phyloP scores from a whole-genome alignment of 2,113 vertebrate genomes.

The Illadopsis cleaveri region DNA sequence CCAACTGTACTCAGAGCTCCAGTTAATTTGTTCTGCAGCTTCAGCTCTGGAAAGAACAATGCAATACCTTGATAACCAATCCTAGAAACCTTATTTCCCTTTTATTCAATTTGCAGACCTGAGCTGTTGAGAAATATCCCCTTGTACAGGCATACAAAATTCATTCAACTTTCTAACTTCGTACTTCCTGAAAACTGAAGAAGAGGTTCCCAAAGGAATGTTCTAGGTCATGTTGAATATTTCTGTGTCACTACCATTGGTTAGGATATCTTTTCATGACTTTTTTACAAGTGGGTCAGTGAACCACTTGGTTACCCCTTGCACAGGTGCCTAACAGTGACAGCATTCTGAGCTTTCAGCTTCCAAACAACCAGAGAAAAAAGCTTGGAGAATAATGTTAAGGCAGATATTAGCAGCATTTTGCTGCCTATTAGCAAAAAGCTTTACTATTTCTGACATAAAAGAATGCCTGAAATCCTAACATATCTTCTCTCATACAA shows the following conservation, averaged over 20 bases:
- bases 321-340: not conserved
- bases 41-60: not conserved
- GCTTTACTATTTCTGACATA: not conserved
- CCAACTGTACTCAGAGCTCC: not conserved
- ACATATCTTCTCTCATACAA: not conserved
- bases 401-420: not conserved
- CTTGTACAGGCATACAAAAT: not conserved
- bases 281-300: fast-evolving
- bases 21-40: not conserved
- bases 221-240: not conserved
- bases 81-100: not conserved
- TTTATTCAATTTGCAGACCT: not conserved
- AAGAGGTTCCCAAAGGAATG: not conserved
- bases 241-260: not conserved
- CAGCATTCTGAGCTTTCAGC: not conserved
- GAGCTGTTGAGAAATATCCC: not conserved
- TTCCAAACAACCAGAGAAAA: not conserved
- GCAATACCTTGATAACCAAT: not conserved
- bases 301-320: not conserved
- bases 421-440: not conserved
- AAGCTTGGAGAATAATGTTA: not conserved
- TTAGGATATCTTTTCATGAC: not conserved
- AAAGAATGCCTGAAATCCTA: not conserved
- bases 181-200: not conserved
- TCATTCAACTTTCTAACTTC: not conserved